Evolutionary conservation across 92 coral and sea anemone genomes (phyloP).

Genomic region (Siderastrea radians): DNA sequence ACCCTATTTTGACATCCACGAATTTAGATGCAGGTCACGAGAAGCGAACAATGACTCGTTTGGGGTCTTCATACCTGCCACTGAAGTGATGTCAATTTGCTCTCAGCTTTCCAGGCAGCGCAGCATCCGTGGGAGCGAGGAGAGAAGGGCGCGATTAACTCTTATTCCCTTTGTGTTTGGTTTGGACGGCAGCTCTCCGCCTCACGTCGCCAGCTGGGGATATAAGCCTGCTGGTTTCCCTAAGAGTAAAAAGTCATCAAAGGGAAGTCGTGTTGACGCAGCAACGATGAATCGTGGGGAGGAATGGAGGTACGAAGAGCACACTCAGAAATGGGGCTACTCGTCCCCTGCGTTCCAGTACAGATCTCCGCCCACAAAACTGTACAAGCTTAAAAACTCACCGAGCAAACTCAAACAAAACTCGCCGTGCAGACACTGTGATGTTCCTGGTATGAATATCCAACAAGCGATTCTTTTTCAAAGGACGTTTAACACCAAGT

Average conservation of each 20-base stretch:
- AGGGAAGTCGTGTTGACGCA: neutral
- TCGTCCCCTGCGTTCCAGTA: slow-evolving; percentile 35
- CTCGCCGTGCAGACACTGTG: neutral
- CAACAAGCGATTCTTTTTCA: slow-evolving; percentile 16
- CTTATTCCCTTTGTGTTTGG: slow-evolving; percentile 37
- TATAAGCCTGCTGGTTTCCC: slow-evolving; percentile 18
- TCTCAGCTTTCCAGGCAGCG: neutral
- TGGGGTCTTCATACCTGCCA: slow-evolving; percentile 4
- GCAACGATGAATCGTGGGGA: neutral
- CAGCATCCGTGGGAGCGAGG: neutral
- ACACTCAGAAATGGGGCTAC: slow-evolving; percentile 32
- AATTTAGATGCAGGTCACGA: slow-evolving; percentile 9
- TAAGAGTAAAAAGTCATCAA: neutral
- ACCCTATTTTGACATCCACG: slow-evolving; percentile 14
- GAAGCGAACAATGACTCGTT: neutral
- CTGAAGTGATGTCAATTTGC: slow-evolving; percentile 20
- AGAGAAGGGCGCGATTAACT: slow-evolving; percentile 3
- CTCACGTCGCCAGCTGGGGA: slow-evolving; percentile 65
- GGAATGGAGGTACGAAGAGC: neutral
- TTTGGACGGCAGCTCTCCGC: slow-evolving; percentile 75
- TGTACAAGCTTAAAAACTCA: slow-evolving; percentile 14
- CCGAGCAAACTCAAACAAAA: neutral
- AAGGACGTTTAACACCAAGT: neutral
- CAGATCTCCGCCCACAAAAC: slow-evolving; percentile 15
- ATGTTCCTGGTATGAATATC: slow-evolving; percentile 25